Evolutionary conservation across 2,888 invertebrate species (phyloP).

Genomic region (Boloria euphrosyne): DNA sequence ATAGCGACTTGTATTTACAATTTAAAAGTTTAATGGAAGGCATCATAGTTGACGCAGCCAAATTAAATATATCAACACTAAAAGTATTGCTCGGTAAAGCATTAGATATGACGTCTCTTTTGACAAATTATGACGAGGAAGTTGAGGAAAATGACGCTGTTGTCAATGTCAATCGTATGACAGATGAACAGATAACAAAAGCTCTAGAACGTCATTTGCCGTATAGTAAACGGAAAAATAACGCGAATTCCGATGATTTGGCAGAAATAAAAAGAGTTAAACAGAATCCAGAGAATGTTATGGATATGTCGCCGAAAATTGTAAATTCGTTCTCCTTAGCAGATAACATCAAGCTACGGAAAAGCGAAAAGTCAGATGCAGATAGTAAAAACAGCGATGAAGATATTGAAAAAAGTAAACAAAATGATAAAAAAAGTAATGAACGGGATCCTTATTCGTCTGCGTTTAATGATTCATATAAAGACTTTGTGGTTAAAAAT

Average conservation of each 20-base stretch:
- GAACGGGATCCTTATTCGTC: conserved; percentile 43
- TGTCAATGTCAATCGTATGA: conserved; percentile 39
- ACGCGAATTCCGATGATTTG: background rate
- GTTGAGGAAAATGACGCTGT: conserved; percentile 22
- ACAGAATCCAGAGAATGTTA: background rate
- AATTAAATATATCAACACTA: conserved; percentile 48
- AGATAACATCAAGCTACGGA: conserved; percentile 18
- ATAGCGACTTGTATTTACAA: conserved; percentile 51
- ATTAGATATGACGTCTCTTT: conserved; percentile 54
- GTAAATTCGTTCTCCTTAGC: conserved; percentile 43
- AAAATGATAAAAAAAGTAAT: conserved; percentile 11
- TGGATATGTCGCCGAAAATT: conserved; percentile 38
- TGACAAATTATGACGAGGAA: conserved; percentile 50
- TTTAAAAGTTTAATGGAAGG: conserved; percentile 56
- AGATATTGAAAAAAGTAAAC: conserved; percentile 25
- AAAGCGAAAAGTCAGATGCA: background rate
- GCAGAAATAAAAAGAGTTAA: conserved; percentile 9
- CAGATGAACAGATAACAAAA: conserved; percentile 50
- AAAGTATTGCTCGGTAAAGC: conserved; percentile 55
- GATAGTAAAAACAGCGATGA: conserved; percentile 22
- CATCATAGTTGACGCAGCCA: conserved; percentile 51
- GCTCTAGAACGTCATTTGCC: conserved; percentile 40
- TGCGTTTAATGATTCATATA: conserved; percentile 63
- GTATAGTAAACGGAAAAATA: conserved; percentile 23
- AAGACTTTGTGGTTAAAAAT: conserved; percentile 57